A percentile compares a stretch with the other conserved stretches of the same genome.
Conservation (phyloP, 2,113 vertebrate genomes). For the Prietella phreatophila region DNA sequence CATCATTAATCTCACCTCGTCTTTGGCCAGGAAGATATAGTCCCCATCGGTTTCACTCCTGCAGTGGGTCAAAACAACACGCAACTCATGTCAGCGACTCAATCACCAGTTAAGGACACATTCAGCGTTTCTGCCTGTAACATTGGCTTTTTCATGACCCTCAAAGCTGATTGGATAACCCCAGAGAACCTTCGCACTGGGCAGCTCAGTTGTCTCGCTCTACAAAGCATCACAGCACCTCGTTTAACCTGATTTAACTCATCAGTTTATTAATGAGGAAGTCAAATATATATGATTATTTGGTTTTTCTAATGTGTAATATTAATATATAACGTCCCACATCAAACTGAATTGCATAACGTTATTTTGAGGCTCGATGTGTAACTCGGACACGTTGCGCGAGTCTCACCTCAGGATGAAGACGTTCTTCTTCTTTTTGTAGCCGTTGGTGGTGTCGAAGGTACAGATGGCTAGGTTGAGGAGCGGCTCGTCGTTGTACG, state of each 20-base stretch:
- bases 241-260: neutral
- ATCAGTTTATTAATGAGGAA: neutral
- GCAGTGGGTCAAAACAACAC: conserved; percentile 54
- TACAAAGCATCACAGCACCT: neutral
- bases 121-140: neutral
- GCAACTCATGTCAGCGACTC: neutral
- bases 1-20: conserved; percentile 78
- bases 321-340: neutral
- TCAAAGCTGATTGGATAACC: neutral
- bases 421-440: conserved; percentile 92
- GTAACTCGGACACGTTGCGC: neutral
- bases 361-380: neutral
- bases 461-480: conserved; percentile 77
- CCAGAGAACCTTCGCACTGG: neutral
- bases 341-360: neutral
- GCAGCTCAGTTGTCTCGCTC: neutral
- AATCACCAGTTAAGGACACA: neutral
- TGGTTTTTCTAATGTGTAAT: neutral
- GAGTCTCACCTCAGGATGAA: conserved; percentile 83
- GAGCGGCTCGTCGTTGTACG: conserved; percentile 84
- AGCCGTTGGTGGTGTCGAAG: conserved; percentile 83
- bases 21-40: conserved; percentile 90
- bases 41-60: conserved; percentile 84
- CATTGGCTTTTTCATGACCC: neutral
- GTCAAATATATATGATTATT: no score